Evolutionary conservation across 1,140 invertebrate species (phyloP).

Genomic region (Oedothorax gibbosus): DNA sequence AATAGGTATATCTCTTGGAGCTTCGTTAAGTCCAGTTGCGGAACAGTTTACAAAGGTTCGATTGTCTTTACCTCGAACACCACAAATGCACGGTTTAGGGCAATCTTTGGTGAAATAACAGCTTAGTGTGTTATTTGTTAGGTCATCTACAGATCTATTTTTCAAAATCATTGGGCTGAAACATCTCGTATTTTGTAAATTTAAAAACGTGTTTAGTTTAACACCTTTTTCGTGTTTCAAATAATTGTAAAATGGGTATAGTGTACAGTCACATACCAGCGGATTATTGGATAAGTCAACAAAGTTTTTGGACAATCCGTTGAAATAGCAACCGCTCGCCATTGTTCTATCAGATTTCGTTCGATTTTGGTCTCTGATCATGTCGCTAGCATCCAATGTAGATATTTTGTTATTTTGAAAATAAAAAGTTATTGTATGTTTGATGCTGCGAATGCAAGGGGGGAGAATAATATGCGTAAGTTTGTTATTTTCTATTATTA

Average conservation of each 20-base stretch:
- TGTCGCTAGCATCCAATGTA: neutral
- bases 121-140: conserved; percentile 33
- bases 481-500: conserved; percentile 17
- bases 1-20: neutral
- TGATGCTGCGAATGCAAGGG: conserved; percentile 44
- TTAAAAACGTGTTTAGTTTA: conserved; percentile 21
- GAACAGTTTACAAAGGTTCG: conserved; percentile 41
- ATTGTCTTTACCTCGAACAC: conserved; percentile 26
- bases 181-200: conserved; percentile 21
- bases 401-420: conserved; percentile 45
- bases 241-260: conserved; percentile 33
- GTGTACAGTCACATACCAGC: conserved; percentile 32
- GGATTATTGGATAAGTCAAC: conserved; percentile 45
- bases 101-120: conserved; percentile 28
- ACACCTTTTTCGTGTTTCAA: neutral
- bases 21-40: neutral
- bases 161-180: neutral
- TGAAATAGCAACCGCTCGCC: conserved; percentile 28
- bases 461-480: conserved; percentile 13
- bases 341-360: neutral
- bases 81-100: conserved; percentile 37
- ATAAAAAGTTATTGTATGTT: conserved; percentile 45
- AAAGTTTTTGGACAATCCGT: conserved; percentile 41
- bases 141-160: neutral
- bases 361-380: conserved; percentile 10